These are phyloP conservation scores for Calcarius lapponicus DNA, from an alignment of 2,797 vertebrate genomes.

Conservation along the genomic window DNA sequence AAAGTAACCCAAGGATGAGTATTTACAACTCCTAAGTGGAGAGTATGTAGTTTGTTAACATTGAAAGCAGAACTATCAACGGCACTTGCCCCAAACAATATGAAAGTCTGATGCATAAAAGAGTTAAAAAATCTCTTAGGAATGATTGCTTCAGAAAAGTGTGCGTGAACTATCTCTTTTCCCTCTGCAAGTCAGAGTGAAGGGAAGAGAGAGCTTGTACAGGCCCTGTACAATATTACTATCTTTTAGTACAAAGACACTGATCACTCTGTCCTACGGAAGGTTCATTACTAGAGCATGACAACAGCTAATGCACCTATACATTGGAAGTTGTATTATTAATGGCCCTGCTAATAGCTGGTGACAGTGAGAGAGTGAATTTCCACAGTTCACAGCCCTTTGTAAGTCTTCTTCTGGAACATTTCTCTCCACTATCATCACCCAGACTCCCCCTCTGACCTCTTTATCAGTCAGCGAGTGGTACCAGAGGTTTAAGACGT, in stretches of 20 bases:
- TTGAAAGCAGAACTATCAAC: neutral
- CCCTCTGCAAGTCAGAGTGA: neutral
- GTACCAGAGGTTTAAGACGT: conserved; percentile 63
- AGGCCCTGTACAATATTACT: neutral
- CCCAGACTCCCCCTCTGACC: conserved; percentile 64
- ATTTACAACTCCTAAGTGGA: neutral
- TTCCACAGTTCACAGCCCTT: conserved; percentile 67
- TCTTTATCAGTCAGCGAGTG: conserved; percentile 72
- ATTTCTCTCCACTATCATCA: conserved; percentile 70
- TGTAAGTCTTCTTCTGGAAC: conserved; percentile 59
- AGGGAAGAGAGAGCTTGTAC: neutral
- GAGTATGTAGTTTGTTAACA: neutral
- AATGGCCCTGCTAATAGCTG: conserved; percentile 51
- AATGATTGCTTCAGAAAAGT: neutral
- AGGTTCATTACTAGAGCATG: neutral
- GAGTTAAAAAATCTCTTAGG: neutral
- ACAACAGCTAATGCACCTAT: conserved; percentile 30
- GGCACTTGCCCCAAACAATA: neutral
- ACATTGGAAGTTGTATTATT: conserved; percentile 37
- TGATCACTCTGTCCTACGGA: neutral
- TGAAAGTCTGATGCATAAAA: neutral
- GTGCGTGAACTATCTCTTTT: neutral
- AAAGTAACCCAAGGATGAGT: neutral
- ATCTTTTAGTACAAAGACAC: neutral
- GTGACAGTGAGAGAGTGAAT: conserved; percentile 65